phyloP scores from a whole-genome alignment of 35 echinoderm and acorn worm genomes.

The Diadema setosum region DNA sequence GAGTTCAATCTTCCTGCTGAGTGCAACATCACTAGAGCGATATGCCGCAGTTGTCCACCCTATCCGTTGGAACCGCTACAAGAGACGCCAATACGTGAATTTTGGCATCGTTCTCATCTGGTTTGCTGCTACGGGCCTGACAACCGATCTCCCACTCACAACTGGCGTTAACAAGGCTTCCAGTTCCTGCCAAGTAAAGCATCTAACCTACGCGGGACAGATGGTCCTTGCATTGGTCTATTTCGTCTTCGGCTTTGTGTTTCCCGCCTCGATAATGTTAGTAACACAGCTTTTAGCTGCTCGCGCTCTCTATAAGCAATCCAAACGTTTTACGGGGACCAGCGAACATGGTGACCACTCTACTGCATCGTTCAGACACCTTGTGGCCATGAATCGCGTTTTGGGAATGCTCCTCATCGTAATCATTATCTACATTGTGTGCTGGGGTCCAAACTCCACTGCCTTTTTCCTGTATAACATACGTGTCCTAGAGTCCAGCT shows the following conservation, averaged over 20 bases:
- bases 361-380: too few species aligned
- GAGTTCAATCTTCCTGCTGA: slow-evolving; percentile 36
- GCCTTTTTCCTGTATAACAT: too few species aligned
- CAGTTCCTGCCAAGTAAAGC: not conserved
- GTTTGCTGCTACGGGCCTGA: not conserved
- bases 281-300: not conserved
- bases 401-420: too few species aligned
- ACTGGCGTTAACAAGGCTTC: not conserved
- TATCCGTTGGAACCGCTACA: not conserved
- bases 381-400: too few species aligned
- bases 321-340: too few species aligned
- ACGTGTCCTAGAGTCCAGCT: too few species aligned
- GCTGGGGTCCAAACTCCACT: too few species aligned
- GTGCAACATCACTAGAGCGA: slow-evolving; percentile 43
- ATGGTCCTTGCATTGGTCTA: not conserved
- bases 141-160: not conserved
- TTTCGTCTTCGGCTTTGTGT: not conserved
- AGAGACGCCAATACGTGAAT: not conserved
- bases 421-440: too few species aligned
- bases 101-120: not conserved
- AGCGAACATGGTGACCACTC: too few species aligned
- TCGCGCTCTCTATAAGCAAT: not conserved
- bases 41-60: slow-evolving; percentile 58
- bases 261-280: not conserved
- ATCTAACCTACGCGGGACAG: not conserved